These are phyloP conservation scores for Ganaspis brasiliensis DNA, from an alignment of 2,888 invertebrate species.

Conservation along the genomic window DNA sequence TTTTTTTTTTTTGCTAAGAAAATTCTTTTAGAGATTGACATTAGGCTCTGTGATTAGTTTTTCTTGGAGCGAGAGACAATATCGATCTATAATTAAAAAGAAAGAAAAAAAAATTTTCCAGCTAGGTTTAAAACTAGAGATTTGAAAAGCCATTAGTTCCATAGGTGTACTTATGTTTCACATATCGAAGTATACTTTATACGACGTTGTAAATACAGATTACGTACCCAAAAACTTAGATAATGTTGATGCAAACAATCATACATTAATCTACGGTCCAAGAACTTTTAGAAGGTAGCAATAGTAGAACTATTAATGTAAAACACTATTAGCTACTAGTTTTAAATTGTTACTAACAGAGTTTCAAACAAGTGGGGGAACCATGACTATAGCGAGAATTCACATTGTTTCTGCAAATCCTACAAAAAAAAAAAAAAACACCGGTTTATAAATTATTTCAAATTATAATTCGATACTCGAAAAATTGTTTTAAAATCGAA, in stretches of 20 bases:
- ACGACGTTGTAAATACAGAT: constrained; percentile 61
- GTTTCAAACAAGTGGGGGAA: constrained; percentile 68
- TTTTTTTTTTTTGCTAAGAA: constrained; percentile 2
- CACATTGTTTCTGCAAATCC: constrained; percentile 51
- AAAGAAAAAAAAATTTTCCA: constrained; percentile 14
- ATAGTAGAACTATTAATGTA: constrained; percentile 68
- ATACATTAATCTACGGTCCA: constrained; percentile 32
- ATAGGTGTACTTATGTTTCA: constrained; percentile 73
- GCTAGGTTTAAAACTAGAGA: constrained; percentile 24
- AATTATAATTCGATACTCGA: neutral
- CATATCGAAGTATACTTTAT: constrained; percentile 69
- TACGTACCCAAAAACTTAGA: constrained; percentile 47
- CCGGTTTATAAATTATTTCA: constrained; percentile 49
- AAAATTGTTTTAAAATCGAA: neutral
- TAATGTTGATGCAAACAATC: constrained; percentile 26
- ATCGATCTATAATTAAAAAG: constrained; percentile 21
- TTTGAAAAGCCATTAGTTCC: constrained; percentile 63
- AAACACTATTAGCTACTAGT: constrained; percentile 66
- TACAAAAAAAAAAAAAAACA: constrained; percentile 54
- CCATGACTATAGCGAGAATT: constrained; percentile 70
- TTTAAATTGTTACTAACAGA: constrained; percentile 56
- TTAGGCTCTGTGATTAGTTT: constrained; percentile 49
- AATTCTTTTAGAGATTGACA: constrained; percentile 36
- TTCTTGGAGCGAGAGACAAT: constrained; percentile 46
- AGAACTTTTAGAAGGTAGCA: constrained; percentile 54